Conservation (phyloP, 2,888 invertebrate genomes). For the Esperia sulphurella region DNA sequence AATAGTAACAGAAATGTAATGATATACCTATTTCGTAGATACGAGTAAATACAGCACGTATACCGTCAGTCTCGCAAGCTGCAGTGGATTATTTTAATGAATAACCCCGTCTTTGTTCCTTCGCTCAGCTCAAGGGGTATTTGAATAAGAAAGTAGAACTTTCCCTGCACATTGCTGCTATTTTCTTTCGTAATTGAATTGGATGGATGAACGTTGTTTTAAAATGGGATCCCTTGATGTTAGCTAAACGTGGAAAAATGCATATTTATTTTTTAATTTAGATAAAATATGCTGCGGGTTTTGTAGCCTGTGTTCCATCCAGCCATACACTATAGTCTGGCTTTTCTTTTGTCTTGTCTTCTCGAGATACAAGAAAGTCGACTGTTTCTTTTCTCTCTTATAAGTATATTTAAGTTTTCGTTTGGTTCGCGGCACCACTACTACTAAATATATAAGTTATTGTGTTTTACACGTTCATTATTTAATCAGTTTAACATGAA, state of each 20-base stretch:
- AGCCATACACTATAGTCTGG: not conserved
- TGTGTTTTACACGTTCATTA: too few species aligned
- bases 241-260: slow-evolving; percentile 13
- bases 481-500: too few species aligned
- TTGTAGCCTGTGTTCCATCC: not conserved
- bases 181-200: slow-evolving; percentile 72
- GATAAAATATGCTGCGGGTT: slow-evolving; percentile 3
- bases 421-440: too few species aligned
- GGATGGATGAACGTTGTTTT: slow-evolving; percentile 48
- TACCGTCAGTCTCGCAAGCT: slow-evolving; percentile 30
- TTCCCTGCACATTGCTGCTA: slow-evolving; percentile 43
- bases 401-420: not conserved
- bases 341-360: not conserved
- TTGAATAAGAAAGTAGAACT: slow-evolving; percentile 70
- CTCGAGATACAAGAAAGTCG: not conserved
- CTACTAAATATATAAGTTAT: too few species aligned
- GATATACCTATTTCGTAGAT: too few species aligned
- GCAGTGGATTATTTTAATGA: slow-evolving; percentile 65
- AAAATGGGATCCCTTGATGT: slow-evolving; percentile 33
- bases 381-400: not conserved
- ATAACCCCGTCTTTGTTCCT: slow-evolving; percentile 60
- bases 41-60: not conserved
- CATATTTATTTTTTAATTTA: slow-evolving; percentile 12
- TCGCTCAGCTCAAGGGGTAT: slow-evolving; percentile 49
- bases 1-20: too few species aligned